Evolutionary conservation across 2,113 vertebrate species (phyloP), one percentile per base, ranked within the genome.

Genomic region (Neolamprologus longior): DNA sequence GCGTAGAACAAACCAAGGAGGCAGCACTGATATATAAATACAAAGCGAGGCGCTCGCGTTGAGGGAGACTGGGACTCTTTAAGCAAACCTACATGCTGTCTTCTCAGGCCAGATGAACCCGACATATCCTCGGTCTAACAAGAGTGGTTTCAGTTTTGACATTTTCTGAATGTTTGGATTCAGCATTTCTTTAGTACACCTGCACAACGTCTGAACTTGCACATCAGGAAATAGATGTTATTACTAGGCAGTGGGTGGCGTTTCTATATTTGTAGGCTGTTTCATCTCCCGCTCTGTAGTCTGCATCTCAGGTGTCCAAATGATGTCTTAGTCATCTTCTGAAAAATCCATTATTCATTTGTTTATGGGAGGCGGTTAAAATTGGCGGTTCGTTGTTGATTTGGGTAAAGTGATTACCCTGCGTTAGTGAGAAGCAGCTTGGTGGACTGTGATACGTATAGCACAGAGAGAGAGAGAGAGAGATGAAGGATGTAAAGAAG

Each of bases 211-310:
- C 58, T 86, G 76, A 37, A 66, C 61, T 8, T 1, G 21, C 68
- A 80, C 50, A 54, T 50, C 61, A 81, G 78, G 63, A 84, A 87
- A 78, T 45, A 80, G 47, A 53, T 24, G 63, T 68, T 83, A 81
- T 89, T 53, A 85, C 82, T 52, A 5, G 13, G 85, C 26, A 45
- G 81, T 88, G 86, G 76, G 86, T 2, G 81, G 24, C 12, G 9
- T 82, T 88, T 90, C 84, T 88, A 86, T 90, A 84, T 90, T 86
- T 84, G 76, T 71, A 68, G 9, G 50, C 54, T 3, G 53, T 86
- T 81, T 90, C 81, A 68, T 85, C 81, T 68, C 68, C 42, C 2
- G 35, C 61, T 82, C 42, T 54, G 45, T 71, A 40, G 68, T 88
- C 82, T 87, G 71, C 53, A 54, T 82, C 58, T 83, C 85, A 87